Percentiles rank a stretch among this genome's conserved stretches.
Evolutionary conservation across 2,888 invertebrate species (phyloP).

Genomic region (Cantharis flavilabris): DNA sequence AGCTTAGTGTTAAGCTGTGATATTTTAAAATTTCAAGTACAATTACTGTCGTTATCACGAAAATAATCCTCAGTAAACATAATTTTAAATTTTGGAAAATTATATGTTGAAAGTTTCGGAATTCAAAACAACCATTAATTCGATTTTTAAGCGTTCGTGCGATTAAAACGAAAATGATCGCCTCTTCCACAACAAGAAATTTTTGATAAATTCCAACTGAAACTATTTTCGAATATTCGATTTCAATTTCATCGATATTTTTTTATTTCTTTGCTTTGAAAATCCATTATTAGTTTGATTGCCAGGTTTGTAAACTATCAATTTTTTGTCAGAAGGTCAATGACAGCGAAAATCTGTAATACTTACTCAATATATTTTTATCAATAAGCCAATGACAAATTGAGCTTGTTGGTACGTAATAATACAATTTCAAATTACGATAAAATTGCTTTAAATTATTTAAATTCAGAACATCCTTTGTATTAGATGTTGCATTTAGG

Average conservation of each 20-base stretch:
- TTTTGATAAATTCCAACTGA: background rate
- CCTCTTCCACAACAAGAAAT: background rate
- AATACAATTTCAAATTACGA: background rate
- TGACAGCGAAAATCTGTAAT: background rate
- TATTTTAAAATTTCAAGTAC: background rate
- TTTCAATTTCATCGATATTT: background rate
- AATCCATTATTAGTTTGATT: background rate
- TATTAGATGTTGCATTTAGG: background rate
- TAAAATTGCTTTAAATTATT: background rate
- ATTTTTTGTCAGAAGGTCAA: background rate
- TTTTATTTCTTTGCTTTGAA: background rate
- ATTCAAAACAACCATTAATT: background rate
- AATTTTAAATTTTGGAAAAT: background rate
- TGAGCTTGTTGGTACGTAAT: background rate
- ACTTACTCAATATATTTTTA: background rate
- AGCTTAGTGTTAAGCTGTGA: background rate
- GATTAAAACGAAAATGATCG: background rate
- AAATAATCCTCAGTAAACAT: background rate
- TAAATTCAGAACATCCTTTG: background rate
- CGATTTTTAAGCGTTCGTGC: background rate
- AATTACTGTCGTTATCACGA: background rate
- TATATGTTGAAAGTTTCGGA: background rate
- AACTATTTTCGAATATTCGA: background rate
- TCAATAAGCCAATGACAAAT: background rate
- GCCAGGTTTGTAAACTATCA: background rate